Percentiles rank a stretch among this genome's conserved stretches.
These are phyloP conservation scores for Stichopus horrens DNA, from an alignment of 53 echinoderm and acorn worm species.

Conservation along the genomic window DNA sequence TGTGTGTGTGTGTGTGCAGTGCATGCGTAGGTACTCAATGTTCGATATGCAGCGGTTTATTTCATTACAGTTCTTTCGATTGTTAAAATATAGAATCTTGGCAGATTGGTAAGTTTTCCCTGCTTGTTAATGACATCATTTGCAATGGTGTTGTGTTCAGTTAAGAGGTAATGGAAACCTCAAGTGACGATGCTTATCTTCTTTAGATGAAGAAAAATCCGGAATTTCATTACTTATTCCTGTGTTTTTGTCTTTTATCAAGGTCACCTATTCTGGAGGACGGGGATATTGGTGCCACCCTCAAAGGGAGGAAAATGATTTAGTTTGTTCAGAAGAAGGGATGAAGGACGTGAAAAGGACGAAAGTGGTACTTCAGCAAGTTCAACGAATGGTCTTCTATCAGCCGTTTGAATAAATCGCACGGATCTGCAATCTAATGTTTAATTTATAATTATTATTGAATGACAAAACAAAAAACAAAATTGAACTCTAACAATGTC, in stretches of 20 bases:
- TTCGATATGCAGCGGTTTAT: too few species aligned
- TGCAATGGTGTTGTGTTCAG: too few species aligned
- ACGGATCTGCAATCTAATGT: background rate
- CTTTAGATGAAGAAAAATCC: too few species aligned
- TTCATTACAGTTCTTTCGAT: too few species aligned
- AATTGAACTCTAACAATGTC: too few species aligned
- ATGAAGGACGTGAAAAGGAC: background rate
- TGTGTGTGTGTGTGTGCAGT: too few species aligned
- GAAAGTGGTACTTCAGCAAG: background rate
- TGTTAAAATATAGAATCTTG: too few species aligned
- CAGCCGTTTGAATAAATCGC: slow-evolving; percentile 6
- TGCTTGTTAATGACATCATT: too few species aligned
- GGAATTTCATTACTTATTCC: background rate
- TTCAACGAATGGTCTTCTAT: background rate
- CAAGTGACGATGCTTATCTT: too few species aligned
- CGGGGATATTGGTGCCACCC: slow-evolving; percentile 27
- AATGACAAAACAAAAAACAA: background rate
- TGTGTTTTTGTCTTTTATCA: background rate
- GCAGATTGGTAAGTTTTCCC: too few species aligned
- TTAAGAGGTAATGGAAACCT: too few species aligned
- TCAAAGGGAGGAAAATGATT: slow-evolving; percentile 27
- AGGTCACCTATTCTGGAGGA: slow-evolving; percentile 39
- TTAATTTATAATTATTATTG: background rate
- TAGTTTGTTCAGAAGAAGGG: background rate
- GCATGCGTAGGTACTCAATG: too few species aligned